A percentile compares a stretch with the other conserved stretches of the same genome.
phyloP scores from a whole-genome alignment of 2,113 vertebrate genomes.

The Carassius carassius region DNA sequence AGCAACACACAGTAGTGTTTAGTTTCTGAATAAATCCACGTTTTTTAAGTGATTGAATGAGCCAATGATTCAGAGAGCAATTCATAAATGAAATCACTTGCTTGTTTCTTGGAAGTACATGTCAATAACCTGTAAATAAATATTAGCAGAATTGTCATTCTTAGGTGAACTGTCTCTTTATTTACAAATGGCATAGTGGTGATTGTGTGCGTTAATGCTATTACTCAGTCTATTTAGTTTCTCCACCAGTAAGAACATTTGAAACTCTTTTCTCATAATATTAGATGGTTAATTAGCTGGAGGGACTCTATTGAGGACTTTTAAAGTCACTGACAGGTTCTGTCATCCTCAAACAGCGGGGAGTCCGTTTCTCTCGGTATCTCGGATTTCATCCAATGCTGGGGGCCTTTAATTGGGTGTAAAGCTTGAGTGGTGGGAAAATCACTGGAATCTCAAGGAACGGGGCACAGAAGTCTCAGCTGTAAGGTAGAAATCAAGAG shows the following conservation, averaged over 20 bases:
- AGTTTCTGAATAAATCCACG: too few species aligned
- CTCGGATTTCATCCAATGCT: slow-evolving; percentile 1
- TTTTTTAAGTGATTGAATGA: too few species aligned
- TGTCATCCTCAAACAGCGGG: slow-evolving; percentile 24
- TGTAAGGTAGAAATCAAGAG: neutral
- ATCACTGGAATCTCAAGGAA: slow-evolving; percentile 26
- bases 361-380: neutral
- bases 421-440: slow-evolving; percentile 34
- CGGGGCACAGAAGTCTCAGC: slow-evolving; percentile 13
- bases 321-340: slow-evolving; percentile 14
- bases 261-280: slow-evolving; percentile 2
- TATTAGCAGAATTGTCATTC: neutral
- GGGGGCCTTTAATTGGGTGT: slow-evolving; percentile 22
- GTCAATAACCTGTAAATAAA: neutral
- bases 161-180: neutral
- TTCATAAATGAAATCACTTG: too few species aligned
- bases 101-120: too few species aligned
- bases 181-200: neutral
- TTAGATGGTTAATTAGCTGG: slow-evolving; percentile 7
- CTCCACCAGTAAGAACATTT: neutral
- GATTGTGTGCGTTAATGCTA: neutral
- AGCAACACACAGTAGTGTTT: too few species aligned
- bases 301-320: neutral
- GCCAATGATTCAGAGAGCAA: too few species aligned
- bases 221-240: slow-evolving; percentile 20